Conservation (phyloP, 2,888 invertebrate genomes). For the Sabellastarte sp. region DNA sequence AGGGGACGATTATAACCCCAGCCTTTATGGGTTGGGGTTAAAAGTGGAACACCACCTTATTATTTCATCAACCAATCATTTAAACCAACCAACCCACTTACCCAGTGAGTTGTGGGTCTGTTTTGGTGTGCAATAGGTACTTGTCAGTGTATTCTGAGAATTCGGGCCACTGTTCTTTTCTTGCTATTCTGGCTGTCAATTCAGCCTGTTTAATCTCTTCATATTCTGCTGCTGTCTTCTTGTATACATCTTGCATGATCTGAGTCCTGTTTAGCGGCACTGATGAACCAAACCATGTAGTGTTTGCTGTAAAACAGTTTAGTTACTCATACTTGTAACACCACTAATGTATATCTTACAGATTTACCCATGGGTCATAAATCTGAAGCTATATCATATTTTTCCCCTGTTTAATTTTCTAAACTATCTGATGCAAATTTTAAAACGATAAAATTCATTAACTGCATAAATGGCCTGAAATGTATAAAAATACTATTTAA, state of each 20-base stretch:
- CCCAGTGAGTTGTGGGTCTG: constrained; percentile 5
- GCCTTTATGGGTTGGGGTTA: no score
- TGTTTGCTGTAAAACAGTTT: constrained; percentile 36
- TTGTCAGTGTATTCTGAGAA: constrained; percentile 54
- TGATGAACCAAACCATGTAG: constrained; percentile 53
- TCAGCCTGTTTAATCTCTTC: constrained; percentile 31
- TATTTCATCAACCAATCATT: no score
- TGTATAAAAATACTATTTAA: no score
- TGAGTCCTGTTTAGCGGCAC: constrained; percentile 47
- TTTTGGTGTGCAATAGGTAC: constrained; percentile 23
- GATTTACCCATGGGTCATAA: no score
- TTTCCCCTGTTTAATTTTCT: no score
- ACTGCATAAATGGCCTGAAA: no score
- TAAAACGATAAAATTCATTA: no score
- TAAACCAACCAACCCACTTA: constrained; percentile 4
- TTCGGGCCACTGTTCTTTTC: constrained; percentile 43
- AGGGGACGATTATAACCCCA: no score
- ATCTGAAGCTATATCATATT: no score
- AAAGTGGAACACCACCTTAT: no score
- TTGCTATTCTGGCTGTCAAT: constrained; percentile 16
- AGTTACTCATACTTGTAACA: constrained; percentile 1
- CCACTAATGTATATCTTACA: no score
- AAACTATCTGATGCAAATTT: no score
- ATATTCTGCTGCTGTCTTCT: constrained; percentile 50
- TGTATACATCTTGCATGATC: constrained; percentile 43